A percentile compares a stretch with the other conserved stretches of the same genome.
These are phyloP conservation scores for Tolypeutes matacus DNA, from an alignment of 2,797 vertebrate species.

Conservation along the genomic window DNA sequence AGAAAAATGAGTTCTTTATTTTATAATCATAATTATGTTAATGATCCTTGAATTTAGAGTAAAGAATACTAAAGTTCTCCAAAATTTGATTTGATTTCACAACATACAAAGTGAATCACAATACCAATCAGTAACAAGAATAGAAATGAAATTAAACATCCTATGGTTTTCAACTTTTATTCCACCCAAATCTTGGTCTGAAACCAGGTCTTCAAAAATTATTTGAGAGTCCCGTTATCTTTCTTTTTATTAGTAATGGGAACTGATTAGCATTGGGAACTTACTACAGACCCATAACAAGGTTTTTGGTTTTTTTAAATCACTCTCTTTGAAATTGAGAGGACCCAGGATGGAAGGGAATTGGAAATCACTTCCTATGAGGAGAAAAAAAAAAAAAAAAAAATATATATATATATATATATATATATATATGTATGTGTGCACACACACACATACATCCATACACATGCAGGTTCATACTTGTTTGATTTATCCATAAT, in stretches of 20 bases:
- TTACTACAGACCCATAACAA: not conserved
- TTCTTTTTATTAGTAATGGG: conserved; percentile 26
- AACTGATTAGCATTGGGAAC: not conserved
- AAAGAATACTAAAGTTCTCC: conserved; percentile 2
- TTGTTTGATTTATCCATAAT: not conserved
- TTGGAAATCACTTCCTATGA: not conserved
- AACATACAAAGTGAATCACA: not conserved
- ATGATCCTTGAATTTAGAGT: conserved; percentile 15
- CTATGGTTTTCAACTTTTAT: not conserved
- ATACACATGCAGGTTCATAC: no score
- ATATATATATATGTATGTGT: no score
- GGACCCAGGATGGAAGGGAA: not conserved
- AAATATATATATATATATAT: not conserved
- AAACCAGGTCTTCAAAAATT: not conserved
- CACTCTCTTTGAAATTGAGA: conserved; percentile 18
- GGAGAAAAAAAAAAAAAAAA: not conserved
- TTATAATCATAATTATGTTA: not conserved
- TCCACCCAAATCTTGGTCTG: not conserved
- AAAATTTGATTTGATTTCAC: not conserved
- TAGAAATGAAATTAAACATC: not conserved
- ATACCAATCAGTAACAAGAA: not conserved
- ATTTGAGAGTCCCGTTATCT: not conserved
- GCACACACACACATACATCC: not conserved
- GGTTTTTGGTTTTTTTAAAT: conserved; percentile 29
- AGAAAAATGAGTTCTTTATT: conserved; percentile 12